Base-by-base conservation (phyloP, 35 echinoderm and acorn worm genomes). In the Ophioderma brevispina region DNA sequence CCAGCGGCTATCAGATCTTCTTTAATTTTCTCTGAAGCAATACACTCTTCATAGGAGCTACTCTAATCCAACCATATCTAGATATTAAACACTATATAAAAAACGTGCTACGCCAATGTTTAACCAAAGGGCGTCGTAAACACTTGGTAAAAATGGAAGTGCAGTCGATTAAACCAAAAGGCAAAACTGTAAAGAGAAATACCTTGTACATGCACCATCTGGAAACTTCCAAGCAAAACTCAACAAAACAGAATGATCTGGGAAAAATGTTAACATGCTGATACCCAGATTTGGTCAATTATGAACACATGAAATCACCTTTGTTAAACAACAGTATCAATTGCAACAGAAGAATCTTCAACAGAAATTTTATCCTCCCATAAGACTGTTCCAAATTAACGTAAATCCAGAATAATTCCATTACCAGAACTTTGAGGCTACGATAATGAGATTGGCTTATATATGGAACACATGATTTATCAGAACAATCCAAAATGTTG, bases 221-320 rank as follows among this genome's bases (percentile, higher is more conserved):
- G 55, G 33, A 83, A 90, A 59, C 37, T 90, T 52, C 78, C 88
- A 90, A 90, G 23, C n/a, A 82, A 82, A 90, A 38, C 88, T 79
- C 36, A 90, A 85, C 63, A 34, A 90, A 0, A 70, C 37, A 56
- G 31, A 35, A 31, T 82, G 79, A 3, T 90, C 78, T 10, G 42
- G 32, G 36, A 82, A 90, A n/a, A 90, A 90, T 90, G 33, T 90
- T 78, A 33, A 82, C 36, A 59, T 82, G 78, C 25, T 90, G 88
- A 56, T 90, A 90, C 52, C 88, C 88, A 15, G 88, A 90, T 37
- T 84, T 76, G 42, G 33, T 91, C 89, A 41, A 83, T n/a, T n/a
- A 91, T 30, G 55, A 42, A 85, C 84, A 85, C 80, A 91, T 84
- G 76, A 77, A 91, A 85, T 83, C 56, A 38, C 82, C 82, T 36